Evolutionary conservation across 2,797 vertebrate genomes (phyloP).

Genomic region (Strix occidentalis): DNA sequence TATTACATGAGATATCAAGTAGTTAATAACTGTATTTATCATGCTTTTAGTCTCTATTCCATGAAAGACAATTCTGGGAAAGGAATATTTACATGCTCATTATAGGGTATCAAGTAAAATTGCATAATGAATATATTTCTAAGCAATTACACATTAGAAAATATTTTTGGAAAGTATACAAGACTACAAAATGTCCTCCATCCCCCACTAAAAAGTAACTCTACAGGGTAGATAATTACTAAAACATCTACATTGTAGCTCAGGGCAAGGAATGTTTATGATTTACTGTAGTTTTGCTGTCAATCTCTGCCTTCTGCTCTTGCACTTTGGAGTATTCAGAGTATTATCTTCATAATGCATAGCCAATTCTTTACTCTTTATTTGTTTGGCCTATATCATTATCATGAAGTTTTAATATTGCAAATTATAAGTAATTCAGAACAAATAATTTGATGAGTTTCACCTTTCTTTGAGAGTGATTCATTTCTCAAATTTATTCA

Average conservation of each 20-base stretch:
- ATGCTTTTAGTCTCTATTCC: background rate
- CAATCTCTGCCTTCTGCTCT: background rate
- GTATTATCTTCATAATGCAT: background rate
- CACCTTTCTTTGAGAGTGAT: background rate
- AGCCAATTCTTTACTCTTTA: background rate
- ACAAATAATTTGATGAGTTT: conserved; percentile 32
- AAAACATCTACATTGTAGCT: background rate
- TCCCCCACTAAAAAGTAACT: background rate
- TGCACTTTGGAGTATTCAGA: background rate
- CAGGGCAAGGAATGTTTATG: background rate
- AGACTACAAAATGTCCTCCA: background rate
- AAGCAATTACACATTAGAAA: background rate
- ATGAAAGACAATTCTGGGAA: background rate
- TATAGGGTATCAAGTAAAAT: background rate
- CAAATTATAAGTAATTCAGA: conserved; percentile 21
- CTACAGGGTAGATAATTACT: background rate
- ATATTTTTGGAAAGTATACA: background rate
- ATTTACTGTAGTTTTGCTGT: background rate
- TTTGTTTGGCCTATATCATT: background rate
- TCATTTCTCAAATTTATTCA: conserved; percentile 46
- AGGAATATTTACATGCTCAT: background rate
- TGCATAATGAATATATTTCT: background rate
- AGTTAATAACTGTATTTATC: background rate
- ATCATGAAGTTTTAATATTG: background rate
- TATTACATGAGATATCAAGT: background rate